Evolutionary conservation across 1,140 invertebrate species (phyloP), one percentile per base, ranked within the genome.

Genomic region (Magallana gigas): DNA sequence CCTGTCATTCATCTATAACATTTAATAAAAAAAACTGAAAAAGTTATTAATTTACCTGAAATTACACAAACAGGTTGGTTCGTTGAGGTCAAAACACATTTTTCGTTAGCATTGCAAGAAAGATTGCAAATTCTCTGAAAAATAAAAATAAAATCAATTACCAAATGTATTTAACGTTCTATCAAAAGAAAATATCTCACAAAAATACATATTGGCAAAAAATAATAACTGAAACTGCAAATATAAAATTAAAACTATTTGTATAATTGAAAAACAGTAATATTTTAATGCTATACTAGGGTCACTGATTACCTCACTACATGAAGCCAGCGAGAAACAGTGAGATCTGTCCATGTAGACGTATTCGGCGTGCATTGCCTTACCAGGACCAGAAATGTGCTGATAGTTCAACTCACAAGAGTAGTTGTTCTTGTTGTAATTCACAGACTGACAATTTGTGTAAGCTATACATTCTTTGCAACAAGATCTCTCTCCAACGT

Each of bases 261-360:
- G 36, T 5, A 48, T 48, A 23, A 5, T 48, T 48, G 36, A 4
- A 48, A 48, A 48, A 48, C 23, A 48, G 36, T 48, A 48, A 4
- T 4, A 5, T 48, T 48, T 2, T 48, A 48, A 48, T 48, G 36
- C 5, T 48, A 48, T 48, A 48, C 36, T 48, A 48, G 36, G 36
- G 36, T 48, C 36, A 48, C 5, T 48, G 36, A 4, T 48, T 48
- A 48, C 36, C 36, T 48, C 36, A 48, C 36, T 29, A 12, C 23
- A 23, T 1, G 23, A 23, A 23, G 36, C 23, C 23, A 76, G 14
- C 8, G 68, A 76, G 14, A 5, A 11, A 11, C 68, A 76, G 18
- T 76, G 12, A 23, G 68, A 11, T 76, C 36, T 76, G 68, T 76
- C 68, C 68, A 76, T 76, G 5, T 76, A 76, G 4, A 76, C 23